phyloP scores from a whole-genome alignment of 2,888 invertebrate species.

The Callyntrura guangdongensis region DNA sequence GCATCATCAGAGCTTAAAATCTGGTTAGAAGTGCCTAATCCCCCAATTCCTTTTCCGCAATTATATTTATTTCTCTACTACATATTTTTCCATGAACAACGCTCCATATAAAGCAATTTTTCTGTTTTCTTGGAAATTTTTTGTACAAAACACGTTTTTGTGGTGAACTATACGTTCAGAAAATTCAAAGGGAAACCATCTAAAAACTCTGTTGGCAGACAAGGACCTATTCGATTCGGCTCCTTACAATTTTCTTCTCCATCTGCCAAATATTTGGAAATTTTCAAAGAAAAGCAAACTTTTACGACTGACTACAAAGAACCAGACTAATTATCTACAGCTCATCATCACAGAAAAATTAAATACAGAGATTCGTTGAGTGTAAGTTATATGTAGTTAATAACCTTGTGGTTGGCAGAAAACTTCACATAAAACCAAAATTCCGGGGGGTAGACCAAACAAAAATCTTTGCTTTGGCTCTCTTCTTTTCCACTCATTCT shows the following conservation, averaged over 20 bases:
- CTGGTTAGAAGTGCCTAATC: background rate
- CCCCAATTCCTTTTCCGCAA: background rate
- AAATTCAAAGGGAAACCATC: slow-evolving; percentile 3
- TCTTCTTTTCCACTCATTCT: background rate
- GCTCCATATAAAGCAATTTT: background rate
- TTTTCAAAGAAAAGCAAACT: background rate
- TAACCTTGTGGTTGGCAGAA: background rate
- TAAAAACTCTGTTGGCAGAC: background rate
- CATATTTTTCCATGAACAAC: background rate
- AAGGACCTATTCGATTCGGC: background rate
- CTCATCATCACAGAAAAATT: slow-evolving; percentile 28
- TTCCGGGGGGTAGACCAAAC: background rate
- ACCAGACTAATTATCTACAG: slow-evolving; percentile 17
- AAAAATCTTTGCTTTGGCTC: background rate
- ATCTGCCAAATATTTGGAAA: background rate
- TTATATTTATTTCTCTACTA: slow-evolving; percentile 22
- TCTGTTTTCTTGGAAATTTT: background rate
- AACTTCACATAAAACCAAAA: background rate
- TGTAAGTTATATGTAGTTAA: background rate
- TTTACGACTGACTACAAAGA: background rate
- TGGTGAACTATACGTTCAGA: background rate
- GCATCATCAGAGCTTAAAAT: slow-evolving; percentile 22
- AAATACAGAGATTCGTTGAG: background rate
- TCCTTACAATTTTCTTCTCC: background rate
- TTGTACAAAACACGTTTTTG: slow-evolving; percentile 20